Evolutionary conservation across 2,113 vertebrate species (phyloP).

Genomic region (Chunga burmeisteri): DNA sequence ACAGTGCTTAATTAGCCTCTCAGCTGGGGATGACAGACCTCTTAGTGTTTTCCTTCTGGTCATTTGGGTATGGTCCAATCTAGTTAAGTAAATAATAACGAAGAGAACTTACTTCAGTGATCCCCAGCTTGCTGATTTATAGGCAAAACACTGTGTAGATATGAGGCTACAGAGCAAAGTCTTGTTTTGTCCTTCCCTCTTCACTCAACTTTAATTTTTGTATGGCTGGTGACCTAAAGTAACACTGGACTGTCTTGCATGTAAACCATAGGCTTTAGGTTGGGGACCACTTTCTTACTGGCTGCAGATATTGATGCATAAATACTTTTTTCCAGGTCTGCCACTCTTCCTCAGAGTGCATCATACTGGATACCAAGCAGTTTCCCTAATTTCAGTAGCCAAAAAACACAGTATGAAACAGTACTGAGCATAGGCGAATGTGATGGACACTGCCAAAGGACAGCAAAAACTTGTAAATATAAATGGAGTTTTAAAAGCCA

Average conservation of each 20-base stretch:
- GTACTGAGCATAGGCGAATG: background rate
- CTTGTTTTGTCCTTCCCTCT: background rate
- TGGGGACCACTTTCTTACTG: background rate
- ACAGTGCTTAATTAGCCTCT: constrained; percentile 23
- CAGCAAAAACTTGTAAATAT: background rate
- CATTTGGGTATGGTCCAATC: constrained; percentile 12
- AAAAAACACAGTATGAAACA: background rate
- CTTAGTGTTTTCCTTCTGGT: constrained; percentile 25
- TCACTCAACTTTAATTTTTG: background rate
- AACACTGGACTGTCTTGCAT: background rate
- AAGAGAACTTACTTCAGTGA: background rate
- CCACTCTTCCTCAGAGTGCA: background rate
- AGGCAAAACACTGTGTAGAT: background rate
- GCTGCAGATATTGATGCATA: background rate
- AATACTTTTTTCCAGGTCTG: background rate
- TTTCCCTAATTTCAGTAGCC: background rate
- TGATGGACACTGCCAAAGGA: background rate
- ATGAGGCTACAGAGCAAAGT: background rate
- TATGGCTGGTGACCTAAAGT: background rate
- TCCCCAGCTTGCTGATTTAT: background rate
- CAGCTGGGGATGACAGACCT: background rate
- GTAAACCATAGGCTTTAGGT: background rate
- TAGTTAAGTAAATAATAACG: constrained; percentile 34
- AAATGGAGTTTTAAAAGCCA: background rate
- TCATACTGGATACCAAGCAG: background rate